Evolutionary conservation across 2,113 vertebrate genomes (phyloP).

Genomic region (Leptocoma aspasia): DNA sequence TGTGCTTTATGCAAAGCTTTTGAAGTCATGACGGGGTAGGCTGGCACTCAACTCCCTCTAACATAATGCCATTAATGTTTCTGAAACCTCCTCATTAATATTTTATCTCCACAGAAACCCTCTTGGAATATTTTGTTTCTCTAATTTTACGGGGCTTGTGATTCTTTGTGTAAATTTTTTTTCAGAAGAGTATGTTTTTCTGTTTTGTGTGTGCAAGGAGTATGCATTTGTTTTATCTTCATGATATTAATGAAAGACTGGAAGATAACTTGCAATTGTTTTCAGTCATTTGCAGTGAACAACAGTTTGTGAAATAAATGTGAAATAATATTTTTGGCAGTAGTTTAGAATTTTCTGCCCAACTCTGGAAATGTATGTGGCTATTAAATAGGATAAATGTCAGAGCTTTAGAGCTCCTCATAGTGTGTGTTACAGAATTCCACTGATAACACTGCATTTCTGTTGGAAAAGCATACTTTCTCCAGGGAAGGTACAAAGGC

Average conservation of each 20-base stretch:
- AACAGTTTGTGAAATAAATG: neutral
- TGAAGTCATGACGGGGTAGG: fast-evolving
- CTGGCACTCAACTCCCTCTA: neutral
- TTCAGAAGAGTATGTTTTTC: neutral
- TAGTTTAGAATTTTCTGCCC: neutral
- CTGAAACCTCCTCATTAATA: neutral
- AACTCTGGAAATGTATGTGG: neutral
- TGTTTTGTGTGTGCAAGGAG: neutral
- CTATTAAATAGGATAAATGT: neutral
- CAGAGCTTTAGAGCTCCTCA: neutral
- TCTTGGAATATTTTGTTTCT: neutral
- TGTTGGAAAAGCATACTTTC: neutral
- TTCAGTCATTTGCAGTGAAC: neutral
- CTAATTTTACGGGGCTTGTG: neutral
- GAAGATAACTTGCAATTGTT: neutral
- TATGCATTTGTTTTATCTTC: neutral
- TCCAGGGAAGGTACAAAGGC: neutral
- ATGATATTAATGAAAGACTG: neutral
- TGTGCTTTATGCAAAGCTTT: neutral
- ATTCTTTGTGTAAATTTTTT: neutral
- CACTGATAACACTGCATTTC: neutral
- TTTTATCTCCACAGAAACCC: neutral
- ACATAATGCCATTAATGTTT: neutral
- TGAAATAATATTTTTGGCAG: neutral
- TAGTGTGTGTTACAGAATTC: neutral